phyloP scores from a whole-genome alignment of 2,797 vertebrate genomes.

The Meriones psammophilus region DNA sequence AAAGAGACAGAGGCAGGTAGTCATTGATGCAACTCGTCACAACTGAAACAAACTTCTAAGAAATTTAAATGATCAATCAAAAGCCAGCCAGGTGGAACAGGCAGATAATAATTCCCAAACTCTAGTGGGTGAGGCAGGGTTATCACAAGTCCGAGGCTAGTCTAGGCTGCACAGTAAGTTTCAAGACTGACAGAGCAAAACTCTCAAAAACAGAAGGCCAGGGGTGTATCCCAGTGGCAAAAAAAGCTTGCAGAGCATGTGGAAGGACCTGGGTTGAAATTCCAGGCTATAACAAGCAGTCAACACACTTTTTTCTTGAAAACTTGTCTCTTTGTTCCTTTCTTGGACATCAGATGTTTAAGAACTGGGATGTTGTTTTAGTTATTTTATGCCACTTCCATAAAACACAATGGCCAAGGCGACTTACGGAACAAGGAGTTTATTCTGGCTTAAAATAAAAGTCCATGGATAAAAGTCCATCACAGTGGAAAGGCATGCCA shows the following conservation, averaged over 20 bases:
- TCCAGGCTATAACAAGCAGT: background rate
- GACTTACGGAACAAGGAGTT: background rate
- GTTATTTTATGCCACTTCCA: too few species aligned
- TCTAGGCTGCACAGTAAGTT: background rate
- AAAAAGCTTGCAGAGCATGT: background rate
- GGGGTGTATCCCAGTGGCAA: background rate
- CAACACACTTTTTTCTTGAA: background rate
- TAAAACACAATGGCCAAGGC: background rate
- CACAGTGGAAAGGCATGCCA: rapidly evolving
- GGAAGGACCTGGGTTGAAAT: background rate
- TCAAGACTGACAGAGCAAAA: background rate
- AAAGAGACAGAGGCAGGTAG: slow-evolving; percentile 2
- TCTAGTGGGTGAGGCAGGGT: background rate
- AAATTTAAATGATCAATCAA: background rate
- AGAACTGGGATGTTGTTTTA: background rate
- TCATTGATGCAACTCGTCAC: background rate
- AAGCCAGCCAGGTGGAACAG: background rate
- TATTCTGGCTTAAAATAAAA: background rate
- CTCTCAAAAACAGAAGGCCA: background rate
- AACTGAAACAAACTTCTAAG: background rate
- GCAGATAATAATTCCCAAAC: background rate
- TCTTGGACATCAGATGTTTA: background rate
- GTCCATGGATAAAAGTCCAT: background rate
- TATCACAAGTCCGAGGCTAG: background rate
- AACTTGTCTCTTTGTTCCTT: background rate